A percentile compares a stretch with the other conserved stretches of the same genome.
Evolutionary conservation across 2,797 vertebrate species (phyloP).

Genomic region (Hippopotamyrus pictus): DNA sequence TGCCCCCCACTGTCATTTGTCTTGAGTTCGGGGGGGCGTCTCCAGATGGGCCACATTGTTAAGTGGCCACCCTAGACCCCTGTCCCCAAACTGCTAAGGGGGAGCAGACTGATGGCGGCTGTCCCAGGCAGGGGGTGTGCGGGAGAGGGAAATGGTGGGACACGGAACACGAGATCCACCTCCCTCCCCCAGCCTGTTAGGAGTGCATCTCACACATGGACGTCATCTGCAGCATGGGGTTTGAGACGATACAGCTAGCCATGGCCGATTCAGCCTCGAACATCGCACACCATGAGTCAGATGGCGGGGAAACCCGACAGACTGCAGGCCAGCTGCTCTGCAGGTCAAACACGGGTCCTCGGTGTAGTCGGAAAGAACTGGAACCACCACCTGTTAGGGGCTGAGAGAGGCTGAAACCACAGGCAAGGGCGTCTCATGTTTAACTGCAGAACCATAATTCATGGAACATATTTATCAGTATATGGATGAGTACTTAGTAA

Average conservation of each 20-base stretch:
- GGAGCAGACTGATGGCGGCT: neutral
- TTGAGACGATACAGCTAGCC: neutral
- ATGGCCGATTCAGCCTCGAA: neutral
- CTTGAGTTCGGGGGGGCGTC: neutral
- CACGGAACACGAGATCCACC: neutral
- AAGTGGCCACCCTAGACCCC: neutral
- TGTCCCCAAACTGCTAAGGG: neutral
- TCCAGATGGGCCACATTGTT: slow-evolving; percentile 7
- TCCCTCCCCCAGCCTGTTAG: neutral
- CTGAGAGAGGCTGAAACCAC: neutral
- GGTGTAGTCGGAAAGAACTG: neutral
- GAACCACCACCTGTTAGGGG: neutral
- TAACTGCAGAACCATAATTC: neutral
- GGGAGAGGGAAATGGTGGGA: neutral
- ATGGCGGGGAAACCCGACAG: neutral
- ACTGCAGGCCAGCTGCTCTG: neutral
- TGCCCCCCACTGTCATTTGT: neutral
- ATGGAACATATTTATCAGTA: neutral
- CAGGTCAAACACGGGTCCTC: neutral
- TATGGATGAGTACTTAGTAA: neutral
- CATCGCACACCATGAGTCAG: neutral
- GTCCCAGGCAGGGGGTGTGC: neutral
- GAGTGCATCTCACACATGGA: neutral
- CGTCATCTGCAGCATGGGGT: neutral
- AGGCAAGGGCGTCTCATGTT: neutral